Evolutionary conservation across 37 sponge, comb jelly and placozoan species (phyloP).

Genomic region (Cliona cf. orientalis): DNA sequence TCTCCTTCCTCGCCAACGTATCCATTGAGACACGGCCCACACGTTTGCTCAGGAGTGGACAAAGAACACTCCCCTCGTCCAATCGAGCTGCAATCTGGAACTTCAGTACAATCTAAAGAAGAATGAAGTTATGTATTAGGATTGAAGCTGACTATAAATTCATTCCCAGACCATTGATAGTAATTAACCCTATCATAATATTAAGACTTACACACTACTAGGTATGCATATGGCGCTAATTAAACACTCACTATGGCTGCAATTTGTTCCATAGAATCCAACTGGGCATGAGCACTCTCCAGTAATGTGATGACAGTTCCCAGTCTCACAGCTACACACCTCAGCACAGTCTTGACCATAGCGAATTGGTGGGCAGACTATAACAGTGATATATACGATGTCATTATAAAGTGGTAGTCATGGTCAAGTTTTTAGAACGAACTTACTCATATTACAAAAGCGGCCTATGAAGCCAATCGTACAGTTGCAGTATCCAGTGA

Average conservation of each 20-base stretch:
- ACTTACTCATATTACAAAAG: conserved; percentile 51
- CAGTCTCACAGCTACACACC: conserved; percentile 60
- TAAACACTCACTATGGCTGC: conserved; percentile 46
- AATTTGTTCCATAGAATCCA: conserved; percentile 60
- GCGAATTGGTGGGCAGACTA: conserved; percentile 41
- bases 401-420: neutral
- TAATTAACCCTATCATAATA: no score
- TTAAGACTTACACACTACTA: no score
- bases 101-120: conserved; percentile 49
- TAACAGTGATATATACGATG: neutral
- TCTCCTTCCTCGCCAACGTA: conserved; percentile 32
- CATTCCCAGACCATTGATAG: no score
- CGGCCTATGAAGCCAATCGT: conserved; percentile 60
- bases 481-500: conserved; percentile 71
- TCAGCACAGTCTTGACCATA: conserved; percentile 62
- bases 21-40: conserved; percentile 52
- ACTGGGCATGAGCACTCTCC: conserved; percentile 61
- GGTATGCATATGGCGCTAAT: neutral
- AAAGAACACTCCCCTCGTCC: conserved; percentile 48
- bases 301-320: conserved; percentile 59
- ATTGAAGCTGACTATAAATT: no score
- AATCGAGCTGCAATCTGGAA: conserved; percentile 21
- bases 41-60: conserved; percentile 57
- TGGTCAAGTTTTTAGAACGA: neutral
- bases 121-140: no score